Base-by-base conservation (phyloP, 30 jellyfish, hydroid and myxozoan species). In the Catostylus mosaicus region DNA sequence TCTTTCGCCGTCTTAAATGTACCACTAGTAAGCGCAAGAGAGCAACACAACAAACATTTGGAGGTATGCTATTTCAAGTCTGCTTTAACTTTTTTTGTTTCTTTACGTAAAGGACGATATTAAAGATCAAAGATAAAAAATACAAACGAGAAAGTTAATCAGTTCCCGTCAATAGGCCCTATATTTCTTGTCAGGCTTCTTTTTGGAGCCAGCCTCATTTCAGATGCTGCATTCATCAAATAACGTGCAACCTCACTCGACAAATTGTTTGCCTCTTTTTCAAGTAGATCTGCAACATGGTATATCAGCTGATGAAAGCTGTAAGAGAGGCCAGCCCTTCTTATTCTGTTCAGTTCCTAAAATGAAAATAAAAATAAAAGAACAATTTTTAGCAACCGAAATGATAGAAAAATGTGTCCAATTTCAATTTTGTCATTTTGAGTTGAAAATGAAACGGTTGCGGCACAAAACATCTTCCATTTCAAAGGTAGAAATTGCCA, bases 181-280 rank as follows among this genome's bases (percentile, higher is more conserved):
- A 90, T 90, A 48, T 90, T 90, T 75, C 88, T 84, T 37, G 60
- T 78, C 7, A 85, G 67, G 36, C 82, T 91, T 67, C 97, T 50
- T 50, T 83, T 71, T 46, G 97, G 93, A n/a, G 97, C 97, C 56
- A 74, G 64, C 60, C 97, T 82, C 69, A 90, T 24, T 23, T 87
- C 97, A 45, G 91, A 81, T n/a, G 97, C 97, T 48, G 92, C 97
- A 78, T 84, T 88, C 32, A 89, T 56, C 66, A 90, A 70, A 65
- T 90, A 96, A 24, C 84, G 84, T 0, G 89, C 73, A 65, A 73
- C 92, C 20, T 84, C 97, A 47, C 77, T 63, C 47, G 91, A 73
- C 50, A 83, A 30, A 69, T 67, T 67, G 30, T 78, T 67, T 2
- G 96, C 97, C 92, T 90, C 97, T 34, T 80, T 78, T 34, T 90